A percentile compares a stretch with the other conserved stretches of the same genome.
Evolutionary conservation across 2,113 vertebrate species (phyloP).

Genomic region (Spea multiplicata): DNA sequence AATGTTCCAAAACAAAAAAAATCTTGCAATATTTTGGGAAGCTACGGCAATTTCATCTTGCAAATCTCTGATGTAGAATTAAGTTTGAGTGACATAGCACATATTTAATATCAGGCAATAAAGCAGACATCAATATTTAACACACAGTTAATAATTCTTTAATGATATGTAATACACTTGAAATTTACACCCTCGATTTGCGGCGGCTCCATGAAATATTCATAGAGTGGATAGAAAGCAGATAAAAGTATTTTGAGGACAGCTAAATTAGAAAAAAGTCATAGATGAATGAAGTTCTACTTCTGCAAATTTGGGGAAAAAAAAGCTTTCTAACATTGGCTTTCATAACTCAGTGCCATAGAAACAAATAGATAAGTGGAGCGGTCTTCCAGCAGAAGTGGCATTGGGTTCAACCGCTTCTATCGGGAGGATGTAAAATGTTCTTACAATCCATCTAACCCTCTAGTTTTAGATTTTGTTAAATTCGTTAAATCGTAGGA

Average conservation of each 20-base stretch:
- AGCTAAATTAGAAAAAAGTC: constrained; percentile 11
- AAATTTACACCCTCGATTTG: constrained; percentile 33
- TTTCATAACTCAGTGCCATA: no score
- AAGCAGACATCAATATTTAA: constrained; percentile 42
- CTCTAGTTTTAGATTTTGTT: no score
- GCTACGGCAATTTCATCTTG: background rate
- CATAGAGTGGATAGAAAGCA: constrained; percentile 6
- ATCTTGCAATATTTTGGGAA: background rate
- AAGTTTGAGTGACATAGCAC: constrained; percentile 23
- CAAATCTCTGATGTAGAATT: constrained; percentile 8
- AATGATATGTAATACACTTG: constrained; percentile 27
- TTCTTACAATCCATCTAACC: no score
- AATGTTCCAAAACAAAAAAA: no score
- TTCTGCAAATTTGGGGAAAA: no score
- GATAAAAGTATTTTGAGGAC: constrained; percentile 14
- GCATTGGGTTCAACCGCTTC: no score
- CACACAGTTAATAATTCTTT: constrained; percentile 38
- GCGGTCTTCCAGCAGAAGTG: no score
- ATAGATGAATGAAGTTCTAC: no score
- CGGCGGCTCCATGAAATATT: constrained; percentile 31
- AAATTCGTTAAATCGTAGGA: no score
- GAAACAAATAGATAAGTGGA: no score
- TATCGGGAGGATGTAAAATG: no score
- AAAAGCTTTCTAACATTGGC: no score
- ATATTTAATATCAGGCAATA: constrained; percentile 42